Base-by-base conservation (phyloP, 1,140 invertebrate genomes). In the Hyphantria cunea region DNA sequence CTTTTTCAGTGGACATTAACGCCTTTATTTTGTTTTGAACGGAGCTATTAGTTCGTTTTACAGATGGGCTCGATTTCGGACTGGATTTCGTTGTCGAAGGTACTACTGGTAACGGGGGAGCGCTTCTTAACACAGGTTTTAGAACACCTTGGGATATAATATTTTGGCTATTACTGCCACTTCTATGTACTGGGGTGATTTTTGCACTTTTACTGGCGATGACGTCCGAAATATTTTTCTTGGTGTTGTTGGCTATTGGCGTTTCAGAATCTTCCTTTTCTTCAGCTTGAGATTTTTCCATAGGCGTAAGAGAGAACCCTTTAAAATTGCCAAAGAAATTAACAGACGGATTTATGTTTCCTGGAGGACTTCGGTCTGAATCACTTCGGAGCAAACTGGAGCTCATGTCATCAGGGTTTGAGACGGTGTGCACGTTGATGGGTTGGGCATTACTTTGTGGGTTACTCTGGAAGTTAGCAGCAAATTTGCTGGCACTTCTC, bases 291-390 rank as follows among this genome's bases (percentile, higher is more conserved):
- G 76, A 74, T 73, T 93, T 93, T 55, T 92, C 90, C 0, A 96
- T 89, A 0, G 95, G 95, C 0, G 93, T 93, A 25, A 96, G 92
- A 0, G 94, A 94, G 81, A 96, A 97, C 0, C 96, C 96, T 89
- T 96, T 96, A 86, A 96, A 97, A 64, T 96, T 95, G 0, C 96
- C 96, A 74, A 96, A 96, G 72, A 97, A 93, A 70, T 94, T 91
- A 3, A 92, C 82, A 0, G 92, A 89, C 31, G 92, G 90, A 54
- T 92, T 92, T 3, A 89, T 58, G 58, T 92, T 91, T 48, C 92
- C 93, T 12, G 92, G 80, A 6, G 89, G 86, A 37, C 90, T 91
- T 51, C 92, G 84, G 8, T 92, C 86, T 0, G 91, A 92, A 72
- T 92, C 91, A 49, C 84, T 82, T 17, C 91, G 78, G 0, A 93